Conservation (phyloP, 92 coral and sea anemone genomes). For the Actinernus sp. region DNA sequence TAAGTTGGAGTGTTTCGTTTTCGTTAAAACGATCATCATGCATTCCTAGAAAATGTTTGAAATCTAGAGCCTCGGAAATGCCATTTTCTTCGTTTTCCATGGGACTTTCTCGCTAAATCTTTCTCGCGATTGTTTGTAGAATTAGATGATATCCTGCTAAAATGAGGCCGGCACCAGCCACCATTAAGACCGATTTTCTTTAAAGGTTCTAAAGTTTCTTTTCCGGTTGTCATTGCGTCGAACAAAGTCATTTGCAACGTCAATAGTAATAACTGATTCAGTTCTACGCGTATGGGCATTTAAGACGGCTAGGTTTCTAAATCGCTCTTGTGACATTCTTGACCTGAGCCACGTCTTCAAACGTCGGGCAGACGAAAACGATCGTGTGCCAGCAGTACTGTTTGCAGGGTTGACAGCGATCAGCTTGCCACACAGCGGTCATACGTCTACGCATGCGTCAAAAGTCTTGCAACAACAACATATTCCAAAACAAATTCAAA, state of each 20-base stretch:
- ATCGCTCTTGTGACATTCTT: not conserved
- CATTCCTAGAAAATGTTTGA: too few species aligned
- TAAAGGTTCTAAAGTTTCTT: slow-evolving; percentile 5
- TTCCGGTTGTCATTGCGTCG: slow-evolving; percentile 7
- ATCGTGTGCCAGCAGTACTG: slow-evolving; percentile 38
- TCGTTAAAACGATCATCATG: too few species aligned
- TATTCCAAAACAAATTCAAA: too few species aligned
- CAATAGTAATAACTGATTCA: not conserved
- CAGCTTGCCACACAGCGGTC: slow-evolving; percentile 24
- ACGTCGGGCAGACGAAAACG: slow-evolving; percentile 37
- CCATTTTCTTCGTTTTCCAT: too few species aligned
- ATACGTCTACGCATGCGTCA: not conserved
- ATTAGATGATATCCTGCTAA: too few species aligned
- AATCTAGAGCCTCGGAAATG: too few species aligned
- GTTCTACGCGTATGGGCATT: slow-evolving; percentile 7
- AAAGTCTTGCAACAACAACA: too few species aligned
- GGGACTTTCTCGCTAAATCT: too few species aligned
- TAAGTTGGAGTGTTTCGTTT: too few species aligned
- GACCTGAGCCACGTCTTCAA: slow-evolving; percentile 27
- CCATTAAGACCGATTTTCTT: too few species aligned
- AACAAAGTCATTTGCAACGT: slow-evolving; percentile 4
- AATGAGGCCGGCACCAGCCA: too few species aligned
- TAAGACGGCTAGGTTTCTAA: slow-evolving; percentile 6
- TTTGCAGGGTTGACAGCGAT: slow-evolving; percentile 30
- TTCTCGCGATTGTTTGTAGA: too few species aligned